Percentiles rank a stretch among this genome's conserved stretches.
These are phyloP conservation scores for Myoxocephalus aenaeus DNA, from an alignment of 2,797 vertebrate species.

Conservation along the genomic window DNA sequence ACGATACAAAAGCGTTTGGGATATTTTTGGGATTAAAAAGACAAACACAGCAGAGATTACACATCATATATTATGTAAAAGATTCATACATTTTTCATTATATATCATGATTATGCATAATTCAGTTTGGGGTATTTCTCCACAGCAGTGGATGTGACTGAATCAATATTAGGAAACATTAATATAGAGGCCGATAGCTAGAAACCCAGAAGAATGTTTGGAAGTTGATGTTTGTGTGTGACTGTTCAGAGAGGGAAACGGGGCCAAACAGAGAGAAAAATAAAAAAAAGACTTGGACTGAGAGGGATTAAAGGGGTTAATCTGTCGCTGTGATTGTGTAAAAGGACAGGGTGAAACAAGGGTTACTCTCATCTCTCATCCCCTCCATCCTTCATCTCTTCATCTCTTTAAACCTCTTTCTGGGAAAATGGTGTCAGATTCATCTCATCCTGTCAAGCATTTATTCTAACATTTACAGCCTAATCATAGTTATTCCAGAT, in stretches of 20 bases:
- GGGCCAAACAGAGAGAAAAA: not conserved
- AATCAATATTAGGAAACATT: not conserved
- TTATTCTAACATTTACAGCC: not conserved
- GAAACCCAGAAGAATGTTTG: not conserved
- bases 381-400: conserved; percentile 2
- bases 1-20: conserved; percentile 33
- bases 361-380: conserved; percentile 28
- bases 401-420: conserved; percentile 20
- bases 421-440: conserved; percentile 23
- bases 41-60: conserved; percentile 50
- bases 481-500: not conserved
- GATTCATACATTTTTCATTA: conserved; percentile 46
- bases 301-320: conserved; percentile 49
- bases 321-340: conserved; percentile 44
- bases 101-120: conserved; percentile 46
- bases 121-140: conserved; percentile 44
- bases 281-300: not conserved
- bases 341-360: conserved; percentile 35
- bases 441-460: conserved; percentile 4
- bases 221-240: not conserved
- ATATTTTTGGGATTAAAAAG: conserved; percentile 40
- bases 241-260: not conserved
- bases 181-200: not conserved
- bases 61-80: conserved; percentile 44
- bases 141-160: conserved; percentile 8